phyloP scores from a whole-genome alignment of 1,140 invertebrate species.

The Aricia agestis region DNA sequence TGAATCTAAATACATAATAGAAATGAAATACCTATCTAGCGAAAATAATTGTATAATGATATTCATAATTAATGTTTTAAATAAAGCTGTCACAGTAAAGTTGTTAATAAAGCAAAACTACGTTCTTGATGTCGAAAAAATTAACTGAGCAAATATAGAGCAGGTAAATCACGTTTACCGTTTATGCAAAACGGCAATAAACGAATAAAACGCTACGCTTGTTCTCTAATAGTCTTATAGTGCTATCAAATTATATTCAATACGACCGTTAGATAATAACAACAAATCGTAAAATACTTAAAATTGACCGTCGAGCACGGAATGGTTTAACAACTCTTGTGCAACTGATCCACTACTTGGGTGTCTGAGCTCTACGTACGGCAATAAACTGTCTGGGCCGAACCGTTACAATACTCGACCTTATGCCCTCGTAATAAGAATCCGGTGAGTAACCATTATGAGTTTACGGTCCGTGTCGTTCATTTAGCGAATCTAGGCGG shows the following conservation, averaged over 20 bases:
- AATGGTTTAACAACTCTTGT: slow-evolving; percentile 48
- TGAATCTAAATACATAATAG: no score
- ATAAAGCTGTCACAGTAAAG: no score
- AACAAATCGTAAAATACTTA: slow-evolving; percentile 55
- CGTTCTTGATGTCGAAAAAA: background rate
- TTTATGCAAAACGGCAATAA: slow-evolving; percentile 4
- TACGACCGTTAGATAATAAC: slow-evolving; percentile 31
- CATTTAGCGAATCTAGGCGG: slow-evolving; percentile 51
- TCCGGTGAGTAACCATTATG: slow-evolving; percentile 47
- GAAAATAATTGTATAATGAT: no score
- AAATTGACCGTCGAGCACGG: slow-evolving; percentile 47
- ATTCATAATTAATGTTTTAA: no score
- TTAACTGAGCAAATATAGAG: background rate
- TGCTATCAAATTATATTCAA: slow-evolving; percentile 27
- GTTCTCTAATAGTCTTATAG: background rate
- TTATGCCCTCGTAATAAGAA: slow-evolving; percentile 28
- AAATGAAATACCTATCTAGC: no score
- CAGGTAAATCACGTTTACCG: background rate
- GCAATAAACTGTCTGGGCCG: slow-evolving; percentile 36
- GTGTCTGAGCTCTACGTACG: slow-evolving; percentile 50
- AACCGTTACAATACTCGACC: slow-evolving; percentile 29
- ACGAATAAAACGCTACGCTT: slow-evolving; percentile 5
- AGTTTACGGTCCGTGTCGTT: slow-evolving; percentile 48
- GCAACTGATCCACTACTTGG: slow-evolving; percentile 58
- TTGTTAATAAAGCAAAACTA: no score